These are phyloP conservation scores for Leucania comma DNA, from an alignment of 2,888 invertebrate species.

Conservation along the genomic window DNA sequence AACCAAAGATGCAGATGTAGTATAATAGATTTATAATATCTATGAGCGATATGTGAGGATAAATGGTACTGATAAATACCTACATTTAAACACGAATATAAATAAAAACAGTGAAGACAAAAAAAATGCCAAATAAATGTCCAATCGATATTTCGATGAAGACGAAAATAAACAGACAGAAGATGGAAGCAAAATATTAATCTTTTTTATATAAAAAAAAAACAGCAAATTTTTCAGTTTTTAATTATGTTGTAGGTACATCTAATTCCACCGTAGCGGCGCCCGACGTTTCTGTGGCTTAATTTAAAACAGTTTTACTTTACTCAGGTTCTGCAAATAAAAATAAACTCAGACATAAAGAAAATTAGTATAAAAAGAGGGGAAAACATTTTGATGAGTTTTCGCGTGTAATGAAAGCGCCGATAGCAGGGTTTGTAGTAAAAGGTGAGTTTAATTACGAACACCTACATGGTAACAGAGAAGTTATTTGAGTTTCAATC, in stretches of 20 bases:
- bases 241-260: conserved; percentile 64
- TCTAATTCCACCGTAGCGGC: conserved; percentile 57
- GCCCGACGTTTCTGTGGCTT: conserved; percentile 62
- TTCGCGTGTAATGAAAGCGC: conserved; percentile 54
- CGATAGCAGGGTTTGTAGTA: conserved; percentile 47
- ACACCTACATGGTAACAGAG: conserved; percentile 26
- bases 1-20: too few relatives aligned
- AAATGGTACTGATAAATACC: background rate
- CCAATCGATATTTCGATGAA: conserved; percentile 12
- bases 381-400: conserved; percentile 67
- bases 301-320: conserved; percentile 69
- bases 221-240: conserved; percentile 42
- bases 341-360: conserved; percentile 61
- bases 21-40: too few relatives aligned
- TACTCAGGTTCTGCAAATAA: conserved; percentile 66
- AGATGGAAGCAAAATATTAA: conserved; percentile 38
- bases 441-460: conserved; percentile 45
- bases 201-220: conserved; percentile 25
- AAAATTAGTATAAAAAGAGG: conserved; percentile 57
- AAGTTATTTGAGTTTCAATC: conserved; percentile 37
- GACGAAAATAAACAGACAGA: conserved; percentile 17
- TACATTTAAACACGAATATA: background rate
- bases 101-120: conserved; percentile 1
- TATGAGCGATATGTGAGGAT: too few relatives aligned
- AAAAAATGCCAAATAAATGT: conserved; percentile 8